Evolutionary conservation across 2,113 vertebrate species (phyloP).

Genomic region (Poecile atricapillus): DNA sequence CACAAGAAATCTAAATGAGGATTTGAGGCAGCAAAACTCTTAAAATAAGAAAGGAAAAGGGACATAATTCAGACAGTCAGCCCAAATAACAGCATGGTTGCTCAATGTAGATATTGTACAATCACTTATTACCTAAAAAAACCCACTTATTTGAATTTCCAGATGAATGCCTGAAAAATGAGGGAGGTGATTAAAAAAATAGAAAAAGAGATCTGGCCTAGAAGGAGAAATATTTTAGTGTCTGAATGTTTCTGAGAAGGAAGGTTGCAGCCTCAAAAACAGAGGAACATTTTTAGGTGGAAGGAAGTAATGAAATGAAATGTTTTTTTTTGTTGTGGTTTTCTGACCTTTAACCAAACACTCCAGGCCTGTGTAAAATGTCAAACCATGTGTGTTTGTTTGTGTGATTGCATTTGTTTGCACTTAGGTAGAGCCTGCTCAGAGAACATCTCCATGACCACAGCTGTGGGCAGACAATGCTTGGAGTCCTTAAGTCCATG

Average conservation of each 20-base stretch:
- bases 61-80: background rate
- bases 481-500: background rate
- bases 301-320: slow-evolving; percentile 27
- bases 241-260: background rate
- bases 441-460: background rate
- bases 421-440: background rate
- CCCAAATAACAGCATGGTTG: background rate
- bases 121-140: background rate
- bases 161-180: background rate
- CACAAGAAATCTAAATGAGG: background rate
- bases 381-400: background rate
- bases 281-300: slow-evolving; percentile 6
- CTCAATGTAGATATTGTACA: background rate
- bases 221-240: background rate
- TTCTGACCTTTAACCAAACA: slow-evolving; percentile 9
- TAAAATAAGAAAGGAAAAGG: background rate
- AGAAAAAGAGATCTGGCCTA: background rate
- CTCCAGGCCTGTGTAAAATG: background rate
- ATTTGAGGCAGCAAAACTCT: background rate
- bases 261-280: background rate
- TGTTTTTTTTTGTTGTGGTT: slow-evolving; percentile 19
- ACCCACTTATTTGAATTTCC: background rate
- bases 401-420: background rate
- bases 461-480: background rate
- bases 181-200: background rate